phyloP scores from a whole-genome alignment of 2,797 vertebrate species.

The Monodelphis domestica region DNA sequence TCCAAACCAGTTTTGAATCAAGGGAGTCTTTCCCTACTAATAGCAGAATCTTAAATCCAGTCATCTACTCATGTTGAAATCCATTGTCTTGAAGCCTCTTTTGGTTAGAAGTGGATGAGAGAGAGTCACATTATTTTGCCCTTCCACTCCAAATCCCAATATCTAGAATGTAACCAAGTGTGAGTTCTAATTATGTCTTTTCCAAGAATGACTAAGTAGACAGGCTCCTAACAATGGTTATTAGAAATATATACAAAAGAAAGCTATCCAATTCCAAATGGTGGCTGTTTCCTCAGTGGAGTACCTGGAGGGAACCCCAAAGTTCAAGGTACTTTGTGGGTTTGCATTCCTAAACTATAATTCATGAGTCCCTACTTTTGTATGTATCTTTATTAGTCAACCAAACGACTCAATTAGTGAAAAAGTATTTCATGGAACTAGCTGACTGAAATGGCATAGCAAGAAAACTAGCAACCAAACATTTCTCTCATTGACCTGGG shows the following conservation, averaged over 20 bases:
- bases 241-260: not conserved
- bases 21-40: not conserved
- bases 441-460: not conserved
- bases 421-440: not conserved
- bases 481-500: not conserved
- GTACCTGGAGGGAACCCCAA: not conserved
- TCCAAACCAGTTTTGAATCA: not conserved
- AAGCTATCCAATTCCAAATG: not conserved
- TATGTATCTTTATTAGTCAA: not conserved
- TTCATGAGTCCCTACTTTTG: not conserved
- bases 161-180: not conserved
- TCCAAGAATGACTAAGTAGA: not conserved
- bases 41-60: not conserved
- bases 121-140: not conserved
- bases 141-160: not conserved
- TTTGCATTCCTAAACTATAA: not conserved
- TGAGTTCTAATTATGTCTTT: not conserved
- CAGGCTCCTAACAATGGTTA: not conserved
- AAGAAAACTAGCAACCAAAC: not conserved
- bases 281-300: not conserved
- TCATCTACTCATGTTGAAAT: not conserved
- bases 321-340: not conserved
- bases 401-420: not conserved
- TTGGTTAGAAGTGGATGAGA: not conserved
- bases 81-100: not conserved